Evolutionary conservation across 2,888 invertebrate genomes (phyloP).

Genomic region (Rhagonycha fulva): DNA sequence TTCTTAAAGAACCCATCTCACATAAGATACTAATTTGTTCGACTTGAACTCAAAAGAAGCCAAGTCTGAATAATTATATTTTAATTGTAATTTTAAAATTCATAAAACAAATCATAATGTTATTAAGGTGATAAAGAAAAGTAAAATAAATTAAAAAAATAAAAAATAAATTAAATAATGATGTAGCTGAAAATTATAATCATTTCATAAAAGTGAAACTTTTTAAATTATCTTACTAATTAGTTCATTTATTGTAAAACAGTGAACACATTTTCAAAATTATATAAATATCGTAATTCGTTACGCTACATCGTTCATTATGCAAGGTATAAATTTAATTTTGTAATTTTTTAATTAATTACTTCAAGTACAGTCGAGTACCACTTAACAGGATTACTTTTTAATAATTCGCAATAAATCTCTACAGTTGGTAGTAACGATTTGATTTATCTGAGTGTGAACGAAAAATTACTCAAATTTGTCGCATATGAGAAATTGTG

Average conservation of each 20-base stretch:
- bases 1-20: not conserved
- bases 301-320: not conserved
- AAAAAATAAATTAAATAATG: not conserved
- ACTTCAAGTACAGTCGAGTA: not conserved
- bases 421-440: not conserved
- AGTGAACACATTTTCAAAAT: not conserved
- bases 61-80: not conserved
- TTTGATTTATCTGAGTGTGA: not conserved
- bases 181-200: not conserved
- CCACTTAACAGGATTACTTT: not conserved
- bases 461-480: not conserved
- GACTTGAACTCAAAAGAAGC: not conserved
- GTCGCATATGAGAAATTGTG: not conserved
- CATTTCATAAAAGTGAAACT: not conserved
- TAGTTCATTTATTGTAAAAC: not conserved
- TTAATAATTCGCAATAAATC: not conserved
- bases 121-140: not conserved
- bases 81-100: not conserved
- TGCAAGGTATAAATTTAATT: not conserved
- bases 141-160: not conserved
- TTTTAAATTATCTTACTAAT: not conserved
- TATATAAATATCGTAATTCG: not conserved
- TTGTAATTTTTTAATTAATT: not conserved
- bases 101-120: not conserved
- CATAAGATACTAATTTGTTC: not conserved